Percentiles rank a stretch among this genome's conserved stretches.
Evolutionary conservation across 2,113 vertebrate species (phyloP).

Genomic region (Macroglossus sobrinus): DNA sequence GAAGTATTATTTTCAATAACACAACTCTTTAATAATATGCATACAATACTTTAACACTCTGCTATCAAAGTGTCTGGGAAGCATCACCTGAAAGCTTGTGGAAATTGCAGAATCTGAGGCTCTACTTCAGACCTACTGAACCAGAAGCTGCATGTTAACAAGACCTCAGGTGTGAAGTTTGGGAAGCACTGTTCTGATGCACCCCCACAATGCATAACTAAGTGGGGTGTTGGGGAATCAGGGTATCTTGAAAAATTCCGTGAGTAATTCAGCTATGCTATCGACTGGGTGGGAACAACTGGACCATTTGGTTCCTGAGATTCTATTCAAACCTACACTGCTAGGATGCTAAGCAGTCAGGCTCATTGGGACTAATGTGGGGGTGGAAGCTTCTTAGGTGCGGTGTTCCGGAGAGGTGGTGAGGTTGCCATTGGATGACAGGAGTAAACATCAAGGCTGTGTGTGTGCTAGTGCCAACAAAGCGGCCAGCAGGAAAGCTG

Average conservation of each 20-base stretch:
- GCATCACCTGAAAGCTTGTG: not conserved
- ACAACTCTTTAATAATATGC: not conserved
- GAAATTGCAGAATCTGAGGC: not conserved
- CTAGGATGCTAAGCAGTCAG: not conserved
- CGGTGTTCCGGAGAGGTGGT: not conserved
- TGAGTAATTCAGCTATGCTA: not conserved
- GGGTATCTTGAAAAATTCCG: not conserved
- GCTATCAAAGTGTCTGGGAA: not conserved
- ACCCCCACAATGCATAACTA: not conserved
- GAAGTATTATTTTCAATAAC: not conserved
- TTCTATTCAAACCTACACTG: not conserved
- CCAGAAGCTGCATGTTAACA: not conserved
- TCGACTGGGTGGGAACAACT: not conserved
- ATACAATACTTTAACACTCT: not conserved
- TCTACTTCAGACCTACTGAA: not conserved
- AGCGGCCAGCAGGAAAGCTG: fast-evolving
- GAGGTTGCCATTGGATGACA: not conserved
- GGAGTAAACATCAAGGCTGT: not conserved
- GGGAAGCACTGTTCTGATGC: not conserved
- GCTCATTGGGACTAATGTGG: not conserved
- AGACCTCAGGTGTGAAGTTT: not conserved
- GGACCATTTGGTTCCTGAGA: not conserved
- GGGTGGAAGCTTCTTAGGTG: not conserved
- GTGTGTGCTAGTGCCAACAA: fast-evolving
- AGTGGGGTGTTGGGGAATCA: not conserved